Conservation (phyloP, 2,113 vertebrate species). For the Dicerorhinus sumatrensis region DNA sequence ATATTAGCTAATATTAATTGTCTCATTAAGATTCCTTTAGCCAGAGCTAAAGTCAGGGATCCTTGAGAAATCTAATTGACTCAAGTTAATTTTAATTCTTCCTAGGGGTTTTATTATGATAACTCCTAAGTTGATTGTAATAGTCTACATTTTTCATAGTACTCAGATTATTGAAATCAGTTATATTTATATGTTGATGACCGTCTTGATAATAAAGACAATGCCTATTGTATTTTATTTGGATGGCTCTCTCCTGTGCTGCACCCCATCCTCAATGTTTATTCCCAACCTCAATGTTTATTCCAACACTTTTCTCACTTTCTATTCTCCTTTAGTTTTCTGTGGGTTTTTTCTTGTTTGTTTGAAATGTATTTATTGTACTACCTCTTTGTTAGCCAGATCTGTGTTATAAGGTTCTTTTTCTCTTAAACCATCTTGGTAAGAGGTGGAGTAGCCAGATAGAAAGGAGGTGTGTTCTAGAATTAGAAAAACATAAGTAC, state of each 20-base stretch:
- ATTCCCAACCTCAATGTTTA: neutral
- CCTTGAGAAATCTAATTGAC: slow-evolving; percentile 87
- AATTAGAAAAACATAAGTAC: neutral
- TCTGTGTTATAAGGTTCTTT: neutral
- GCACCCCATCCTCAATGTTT: neutral
- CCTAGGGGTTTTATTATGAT: slow-evolving; percentile 83
- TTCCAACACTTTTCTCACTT: neutral
- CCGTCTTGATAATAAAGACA: slow-evolving; percentile 17
- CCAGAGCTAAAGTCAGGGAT: slow-evolving; percentile 84
- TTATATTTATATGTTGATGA: neutral
- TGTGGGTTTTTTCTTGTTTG: neutral
- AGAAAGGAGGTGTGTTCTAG: neutral
- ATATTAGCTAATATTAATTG: slow-evolving; percentile 87
- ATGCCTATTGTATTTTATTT: slow-evolving; percentile 16
- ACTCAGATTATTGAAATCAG: neutral
- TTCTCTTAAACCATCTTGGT: neutral
- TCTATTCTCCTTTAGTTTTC: neutral
- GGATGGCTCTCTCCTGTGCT: neutral
- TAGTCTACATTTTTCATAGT: slow-evolving; percentile 42
- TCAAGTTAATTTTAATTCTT: slow-evolving; percentile 87
- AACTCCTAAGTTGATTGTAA: slow-evolving; percentile 81
- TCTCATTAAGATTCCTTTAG: slow-evolving; percentile 87
- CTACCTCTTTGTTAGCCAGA: neutral
- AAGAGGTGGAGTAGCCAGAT: neutral
- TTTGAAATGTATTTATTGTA: neutral